Evolutionary conservation across 64 coral and sea anemone genomes (phyloP).

Genomic region (Platygyra sinensis): DNA sequence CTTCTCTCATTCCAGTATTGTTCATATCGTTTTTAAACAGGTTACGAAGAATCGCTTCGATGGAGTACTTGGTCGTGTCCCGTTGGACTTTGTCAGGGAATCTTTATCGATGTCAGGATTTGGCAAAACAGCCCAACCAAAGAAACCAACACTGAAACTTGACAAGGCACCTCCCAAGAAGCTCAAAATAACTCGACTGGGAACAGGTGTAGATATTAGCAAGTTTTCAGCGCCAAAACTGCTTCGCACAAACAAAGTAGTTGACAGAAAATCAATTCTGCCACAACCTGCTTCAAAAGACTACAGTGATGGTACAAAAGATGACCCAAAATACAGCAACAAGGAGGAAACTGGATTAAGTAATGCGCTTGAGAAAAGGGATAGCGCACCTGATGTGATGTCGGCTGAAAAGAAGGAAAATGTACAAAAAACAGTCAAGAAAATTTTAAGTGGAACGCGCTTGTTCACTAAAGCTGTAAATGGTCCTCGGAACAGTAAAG

Average conservation of each 20-base stretch:
- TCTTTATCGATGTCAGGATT: conserved; percentile 91
- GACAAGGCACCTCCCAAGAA: background rate
- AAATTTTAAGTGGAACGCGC: conserved; percentile 60
- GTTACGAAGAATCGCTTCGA: conserved; percentile 99
- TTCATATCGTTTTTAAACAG: conserved; percentile 24
- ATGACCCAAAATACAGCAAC: background rate
- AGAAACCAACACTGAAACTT: background rate
- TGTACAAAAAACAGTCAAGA: conserved; percentile 57
- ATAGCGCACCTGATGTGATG: background rate
- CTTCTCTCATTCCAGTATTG: background rate
- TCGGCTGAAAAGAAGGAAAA: conserved; percentile 40
- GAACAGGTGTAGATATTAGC: conserved; percentile 57
- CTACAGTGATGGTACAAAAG: background rate
- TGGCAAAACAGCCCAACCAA: conserved; percentile 47
- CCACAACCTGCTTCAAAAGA: background rate
- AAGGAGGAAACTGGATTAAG: background rate
- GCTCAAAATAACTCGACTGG: conserved; percentile 40
- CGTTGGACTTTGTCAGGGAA: conserved; percentile 85
- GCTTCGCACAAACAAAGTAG: background rate
- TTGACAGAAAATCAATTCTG: background rate
- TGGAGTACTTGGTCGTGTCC: conserved; percentile 85
- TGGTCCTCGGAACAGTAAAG: background rate
- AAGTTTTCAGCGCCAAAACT: conserved; percentile 52
- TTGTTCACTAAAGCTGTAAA: conserved; percentile 66
- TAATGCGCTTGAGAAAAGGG: background rate